Evolutionary conservation across 2,113 vertebrate genomes (phyloP).

Genomic region (Carlito syrichta): DNA sequence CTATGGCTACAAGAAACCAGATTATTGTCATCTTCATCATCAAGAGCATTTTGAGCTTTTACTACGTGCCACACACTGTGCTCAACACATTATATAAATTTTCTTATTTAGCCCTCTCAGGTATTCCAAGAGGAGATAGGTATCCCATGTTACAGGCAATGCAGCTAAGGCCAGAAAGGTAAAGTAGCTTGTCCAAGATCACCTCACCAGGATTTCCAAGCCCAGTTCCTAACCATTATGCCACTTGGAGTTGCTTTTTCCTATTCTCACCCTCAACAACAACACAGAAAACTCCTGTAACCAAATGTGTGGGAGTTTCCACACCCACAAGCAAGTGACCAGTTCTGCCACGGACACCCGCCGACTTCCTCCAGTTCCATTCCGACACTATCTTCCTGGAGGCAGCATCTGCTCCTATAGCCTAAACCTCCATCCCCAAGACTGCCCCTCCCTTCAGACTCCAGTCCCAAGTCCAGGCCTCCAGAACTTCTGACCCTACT

Average conservation of each 20-base stretch:
- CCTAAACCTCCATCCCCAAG: neutral
- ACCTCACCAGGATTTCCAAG: neutral
- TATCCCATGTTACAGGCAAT: neutral
- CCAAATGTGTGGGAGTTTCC: neutral
- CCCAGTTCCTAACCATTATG: neutral
- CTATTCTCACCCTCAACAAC: neutral
- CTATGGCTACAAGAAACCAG: accelerated
- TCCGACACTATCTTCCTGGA: neutral
- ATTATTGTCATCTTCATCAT: neutral
- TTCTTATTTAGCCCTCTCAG: neutral
- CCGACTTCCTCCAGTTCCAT: no score
- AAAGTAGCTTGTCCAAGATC: neutral
- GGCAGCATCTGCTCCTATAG: neutral
- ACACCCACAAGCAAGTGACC: neutral
- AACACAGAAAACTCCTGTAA: neutral
- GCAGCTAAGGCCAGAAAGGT: neutral
- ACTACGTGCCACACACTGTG: accelerated
- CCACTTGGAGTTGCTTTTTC: neutral
- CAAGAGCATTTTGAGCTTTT: neutral
- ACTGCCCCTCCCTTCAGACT: neutral
- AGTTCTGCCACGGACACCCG: neutral
- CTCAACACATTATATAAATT: neutral
- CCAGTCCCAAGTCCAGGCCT: neutral
- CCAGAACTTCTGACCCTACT: neutral
- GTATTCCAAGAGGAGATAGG: neutral